phyloP scores from a whole-genome alignment of 2,113 vertebrate genomes.

The Neolamprologus modestus region DNA sequence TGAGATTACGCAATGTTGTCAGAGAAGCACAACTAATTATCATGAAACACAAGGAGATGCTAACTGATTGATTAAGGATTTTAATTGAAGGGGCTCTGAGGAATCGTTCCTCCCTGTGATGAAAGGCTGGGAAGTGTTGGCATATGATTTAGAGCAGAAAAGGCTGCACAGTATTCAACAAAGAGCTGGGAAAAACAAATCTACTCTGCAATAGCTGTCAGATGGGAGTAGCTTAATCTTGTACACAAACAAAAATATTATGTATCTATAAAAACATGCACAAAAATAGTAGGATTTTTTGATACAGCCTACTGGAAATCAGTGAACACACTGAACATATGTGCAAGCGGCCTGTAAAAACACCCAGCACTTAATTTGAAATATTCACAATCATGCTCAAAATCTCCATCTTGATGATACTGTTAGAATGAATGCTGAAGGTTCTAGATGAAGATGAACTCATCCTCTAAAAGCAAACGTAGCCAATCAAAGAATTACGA shows the following conservation, averaged over 20 bases:
- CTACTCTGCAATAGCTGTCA: not conserved
- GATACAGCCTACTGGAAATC: not conserved
- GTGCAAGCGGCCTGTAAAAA: not conserved
- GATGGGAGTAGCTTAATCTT: not conserved
- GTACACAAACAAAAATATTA: not conserved
- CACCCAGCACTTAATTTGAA: not conserved
- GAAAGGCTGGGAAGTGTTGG: conserved; percentile 25
- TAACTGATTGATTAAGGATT: conserved; percentile 61
- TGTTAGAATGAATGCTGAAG: not conserved
- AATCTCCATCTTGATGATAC: not conserved
- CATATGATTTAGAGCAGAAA: conserved; percentile 23
- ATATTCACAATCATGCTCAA: not conserved
- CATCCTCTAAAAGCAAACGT: not conserved
- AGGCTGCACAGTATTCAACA: not conserved
- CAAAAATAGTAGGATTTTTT: not conserved
- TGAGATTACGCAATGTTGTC: conserved; percentile 41
- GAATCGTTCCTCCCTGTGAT: conserved; percentile 42
- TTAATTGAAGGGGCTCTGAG: conserved; percentile 55
- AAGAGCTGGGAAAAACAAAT: not conserved
- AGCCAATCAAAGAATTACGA: not conserved
- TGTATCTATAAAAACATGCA: not conserved
- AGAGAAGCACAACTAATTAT: conserved; percentile 43
- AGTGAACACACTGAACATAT: not conserved
- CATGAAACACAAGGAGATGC: conserved; percentile 48
- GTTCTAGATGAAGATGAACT: not conserved